Base-by-base conservation (phyloP, 2,797 vertebrate genomes). In the Cercopithecus diana region DNA sequence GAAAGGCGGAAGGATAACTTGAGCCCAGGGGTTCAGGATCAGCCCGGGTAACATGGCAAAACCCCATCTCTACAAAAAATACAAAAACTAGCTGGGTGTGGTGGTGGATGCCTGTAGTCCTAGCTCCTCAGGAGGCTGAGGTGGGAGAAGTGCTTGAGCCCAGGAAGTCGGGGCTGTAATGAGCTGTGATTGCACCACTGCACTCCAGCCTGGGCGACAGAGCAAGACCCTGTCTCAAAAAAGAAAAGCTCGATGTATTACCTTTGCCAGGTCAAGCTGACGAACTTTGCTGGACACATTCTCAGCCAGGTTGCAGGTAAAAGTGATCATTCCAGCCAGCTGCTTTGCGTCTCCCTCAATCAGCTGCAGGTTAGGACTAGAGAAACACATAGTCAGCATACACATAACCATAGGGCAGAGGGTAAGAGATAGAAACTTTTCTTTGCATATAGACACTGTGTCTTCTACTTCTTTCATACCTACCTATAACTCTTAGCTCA, bases 231-330 rank as follows among this genome's bases (percentile, higher is more conserved):
- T 33, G 61, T 64, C 61, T 64, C 30, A 64, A 64, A 64, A 64
- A 57, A 57, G 24, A 64, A 30, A 64, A 92, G 13, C 26, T 88
- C 58, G 0, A 14, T 43, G 72, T 11, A 64, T 92, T 98, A 99
- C 99, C 99, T 99, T 99, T 88, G 99, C 99, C 39, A 99, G 98
- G 98, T 99, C 99, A 2, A 99, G 99, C 98, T 99, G 99, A 80
- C 99, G 98, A 95, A 99, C 99, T 99, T 99, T 99, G 64, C 99
- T 99, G 98, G 99, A 99, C 96, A 99, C 99, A 0, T 99, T 99
- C 98, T 99, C 99, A 0, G 99, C 99, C 97, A 99, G 98, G 98
- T 99, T 99, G 97, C 99, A 99, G 77, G 99, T 99, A 96, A 99
- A 99, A 22, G 99, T 99, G 98, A 99, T 99, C 99, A 99, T 99